Evolutionary conservation across 2,888 invertebrate species (phyloP), one percentile per base, ranked within the genome.

Genomic region (Tridacna crocea): DNA sequence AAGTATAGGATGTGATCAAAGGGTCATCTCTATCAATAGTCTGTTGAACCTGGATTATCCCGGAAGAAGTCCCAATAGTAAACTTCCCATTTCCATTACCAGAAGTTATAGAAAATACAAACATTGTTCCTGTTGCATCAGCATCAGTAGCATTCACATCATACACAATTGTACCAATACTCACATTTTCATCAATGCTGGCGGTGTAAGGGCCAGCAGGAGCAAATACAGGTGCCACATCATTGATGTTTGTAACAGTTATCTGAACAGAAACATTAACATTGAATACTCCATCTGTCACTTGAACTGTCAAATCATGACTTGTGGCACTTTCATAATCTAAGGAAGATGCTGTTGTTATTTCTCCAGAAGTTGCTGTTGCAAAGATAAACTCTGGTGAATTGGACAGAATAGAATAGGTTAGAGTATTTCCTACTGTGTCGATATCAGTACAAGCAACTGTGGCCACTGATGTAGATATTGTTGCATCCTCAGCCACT

Each of bases 191-290:
- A 61, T 77, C 72, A 13, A 88, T 65, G 26, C 66, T 77, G 1
- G 77, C 48, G 0, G 82, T 78, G 47, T 84, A 85, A 0, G 85
- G 88, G 24, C 86, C 81, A n/a, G 88, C 60, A n/a, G 88, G 88
- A 6, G 72, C 60, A 74, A 90, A 92, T 0, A 75, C 61, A 10
- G 92, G 92, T 3, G 83, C 72, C 60, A 88, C 88, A 78, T 92
- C 92, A 82, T 92, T 92, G 11, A 84, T 81, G 78, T 92, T 89
- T 11, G 76, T 78, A 0, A 92, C 87, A 12, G 70, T 79, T 0
- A 92, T 84, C 0, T 87, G 89, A 19, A 91, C 89, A 84, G 98
- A 95, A 47, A 98, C 97, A 95, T 98, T 98, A 94, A 98, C 97
- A 95, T 98, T 98, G 75, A 98, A 97, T 0, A 98, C 98, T 4